Conservation (phyloP, 2,113 vertebrate genomes). For the Phylloscopus trochilus region DNA sequence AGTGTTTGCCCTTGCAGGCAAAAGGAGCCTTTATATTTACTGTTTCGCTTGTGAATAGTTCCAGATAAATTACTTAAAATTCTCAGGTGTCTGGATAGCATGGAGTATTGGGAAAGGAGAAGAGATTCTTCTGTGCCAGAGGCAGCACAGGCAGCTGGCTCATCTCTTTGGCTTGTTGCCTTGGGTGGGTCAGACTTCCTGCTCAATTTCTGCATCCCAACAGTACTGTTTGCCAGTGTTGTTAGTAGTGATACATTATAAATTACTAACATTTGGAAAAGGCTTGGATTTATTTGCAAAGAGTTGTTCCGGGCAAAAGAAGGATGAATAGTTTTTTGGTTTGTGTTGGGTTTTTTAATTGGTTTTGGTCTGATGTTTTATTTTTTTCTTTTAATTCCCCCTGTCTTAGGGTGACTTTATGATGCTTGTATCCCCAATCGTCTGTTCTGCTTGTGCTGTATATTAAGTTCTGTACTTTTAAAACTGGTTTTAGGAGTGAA, state of each 20-base stretch:
- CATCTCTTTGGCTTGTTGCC: neutral
- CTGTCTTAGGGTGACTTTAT: no score
- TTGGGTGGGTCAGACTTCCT: neutral
- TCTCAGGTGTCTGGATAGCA: neutral
- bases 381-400: neutral
- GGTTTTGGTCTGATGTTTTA: neutral
- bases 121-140: neutral
- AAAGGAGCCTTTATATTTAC: neutral
- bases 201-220: neutral
- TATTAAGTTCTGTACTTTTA: no score
- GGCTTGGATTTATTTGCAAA: neutral
- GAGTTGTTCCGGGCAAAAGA: neutral
- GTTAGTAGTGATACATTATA: neutral
- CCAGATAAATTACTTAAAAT: neutral
- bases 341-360: neutral
- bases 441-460: no score
- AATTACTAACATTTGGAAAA: neutral
- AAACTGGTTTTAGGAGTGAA: no score
- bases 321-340: neutral
- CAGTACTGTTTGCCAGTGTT: neutral
- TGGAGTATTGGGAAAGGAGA: neutral
- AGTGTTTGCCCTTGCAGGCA: neutral
- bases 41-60: neutral
- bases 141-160: neutral
- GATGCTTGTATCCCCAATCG: no score